Base-by-base conservation (phyloP, 2,888 invertebrate species). In the Hemaris fuciformis region DNA sequence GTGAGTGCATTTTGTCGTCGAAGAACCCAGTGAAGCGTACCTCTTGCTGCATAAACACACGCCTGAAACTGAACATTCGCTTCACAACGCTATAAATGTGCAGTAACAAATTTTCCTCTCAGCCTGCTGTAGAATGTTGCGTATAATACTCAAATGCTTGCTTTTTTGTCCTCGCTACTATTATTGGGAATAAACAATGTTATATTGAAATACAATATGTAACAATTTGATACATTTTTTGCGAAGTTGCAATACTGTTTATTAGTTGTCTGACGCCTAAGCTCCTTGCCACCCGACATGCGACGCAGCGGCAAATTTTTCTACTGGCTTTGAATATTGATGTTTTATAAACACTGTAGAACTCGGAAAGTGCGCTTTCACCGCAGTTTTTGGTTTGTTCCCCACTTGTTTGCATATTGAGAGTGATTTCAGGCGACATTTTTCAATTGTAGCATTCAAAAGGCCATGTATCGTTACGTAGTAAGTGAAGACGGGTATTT, bases 1-100 rank as follows among this genome's bases (percentile, higher is more conserved):
- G 89, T 87, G 88, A 91, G 90, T 91, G 91, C 91, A 91, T 90
- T 91, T 87, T 87, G 88, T 87, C 89, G 90, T 89, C 83, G 84
- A 77, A 82, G 81, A 81, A 88, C 79, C 81, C 86, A 84, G 85
- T 76, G 83, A 79, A 83, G 86, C 88, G 84, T 84, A 71, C 76
- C 70, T 65, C 71, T 68, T 80, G 74, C 82, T 84, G 83, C 82
- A 85, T 84, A 86, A 87, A 87, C 84, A 87, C 81, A 81, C 75
- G 77, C 73, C 78, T 78, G 78, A 70, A 79, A 79, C 79, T 70
- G 80, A 81, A 78, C 78, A 82, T 76, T 79, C 79, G 72, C 64
- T 67, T 23, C 57, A 46, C 60, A 53, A 53, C 62, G 56, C 56
- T 43, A 62, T 48, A 62, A 64, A n/a, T 27, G 45, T 34, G 18